Base-by-base conservation (phyloP, 2,888 invertebrate genomes). In the Agrotis segetum region DNA sequence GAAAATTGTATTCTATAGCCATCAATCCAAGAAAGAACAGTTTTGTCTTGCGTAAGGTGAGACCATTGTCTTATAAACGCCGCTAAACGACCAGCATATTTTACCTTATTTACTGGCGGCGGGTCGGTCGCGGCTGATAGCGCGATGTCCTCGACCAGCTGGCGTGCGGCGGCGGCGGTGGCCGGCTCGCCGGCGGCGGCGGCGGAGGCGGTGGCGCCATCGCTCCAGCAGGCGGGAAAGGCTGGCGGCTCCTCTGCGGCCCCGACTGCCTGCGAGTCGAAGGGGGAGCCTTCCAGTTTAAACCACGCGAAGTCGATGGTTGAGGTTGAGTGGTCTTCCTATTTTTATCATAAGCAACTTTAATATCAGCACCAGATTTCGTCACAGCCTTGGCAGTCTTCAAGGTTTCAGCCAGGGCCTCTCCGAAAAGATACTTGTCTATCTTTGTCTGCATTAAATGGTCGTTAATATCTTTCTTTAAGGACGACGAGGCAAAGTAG, bases 1-100 rank as follows among this genome's bases (percentile, higher is more conserved):
- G 49, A n/a, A 49, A 49, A 49, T 49, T 7, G n/a, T n/a, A 49
- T 49, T n/a, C n/a, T 49, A 49, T 49, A n/a, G 49, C 49, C 49
- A 9, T n/a, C n/a, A n/a, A 49, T 49, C 49, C 49, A 49, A 9
- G 49, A 49, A n/a, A 49, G 49, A 3, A 49, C n/a, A 0, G 49
- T 49, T n/a, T 49, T 49, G n/a, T 49, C 49, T 49, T 49, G n/a
- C 9, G 49, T 49, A 49, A 49, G n/a, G 7, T 49, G n/a, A n/a
- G n/a, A 49, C 49, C 49, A 49, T 49, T 49, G 49, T 7, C n/a
- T 49, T n/a, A 9, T 9, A 9, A 49, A 49, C n/a, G 9, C 9
- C 7, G n/a, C n/a, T 49, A 49, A 49, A 16, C 49, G 49, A n/a
- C 49, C 49, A 9, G 49, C 49, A 49, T 49, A 49, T n/a, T n/a